Conservation (phyloP, 2,113 vertebrate species). For the Anguilla japonica region DNA sequence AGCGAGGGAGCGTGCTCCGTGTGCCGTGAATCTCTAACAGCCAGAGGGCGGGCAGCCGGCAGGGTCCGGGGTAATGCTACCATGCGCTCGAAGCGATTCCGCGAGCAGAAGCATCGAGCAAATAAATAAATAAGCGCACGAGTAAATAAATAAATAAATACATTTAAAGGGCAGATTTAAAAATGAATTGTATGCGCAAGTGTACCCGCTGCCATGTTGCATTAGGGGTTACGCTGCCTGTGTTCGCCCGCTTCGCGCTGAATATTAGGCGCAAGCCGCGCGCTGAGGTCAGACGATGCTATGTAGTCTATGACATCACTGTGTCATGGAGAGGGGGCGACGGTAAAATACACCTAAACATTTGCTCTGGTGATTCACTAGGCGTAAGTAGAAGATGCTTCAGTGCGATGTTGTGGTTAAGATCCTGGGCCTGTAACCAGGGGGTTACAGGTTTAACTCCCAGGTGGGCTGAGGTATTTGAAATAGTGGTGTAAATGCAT, state of each 20-base stretch:
- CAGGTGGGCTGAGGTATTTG: neutral
- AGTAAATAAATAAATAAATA: slow-evolving; percentile 37
- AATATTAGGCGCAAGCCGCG: slow-evolving; percentile 46
- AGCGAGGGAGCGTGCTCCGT: slow-evolving; percentile 81
- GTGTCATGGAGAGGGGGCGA: slow-evolving; percentile 47
- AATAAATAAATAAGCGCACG: too few species aligned
- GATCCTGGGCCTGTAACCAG: neutral
- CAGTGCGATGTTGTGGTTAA: neutral
- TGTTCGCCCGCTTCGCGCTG: slow-evolving; percentile 65
- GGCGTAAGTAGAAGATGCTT: slow-evolving; percentile 35
- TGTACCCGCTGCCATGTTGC: slow-evolving; percentile 72
- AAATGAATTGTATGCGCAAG: slow-evolving; percentile 76
- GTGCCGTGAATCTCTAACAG: slow-evolving; percentile 87
- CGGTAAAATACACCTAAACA: slow-evolving; percentile 19
- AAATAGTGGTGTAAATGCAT: neutral
- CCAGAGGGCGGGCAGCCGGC: slow-evolving; percentile 75
- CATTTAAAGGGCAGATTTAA: slow-evolving; percentile 80
- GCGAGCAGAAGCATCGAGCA: slow-evolving; percentile 50
- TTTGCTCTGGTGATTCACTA: slow-evolving; percentile 59
- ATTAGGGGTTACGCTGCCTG: slow-evolving; percentile 63
- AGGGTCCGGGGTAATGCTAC: slow-evolving; percentile 77
- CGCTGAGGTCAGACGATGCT: neutral
- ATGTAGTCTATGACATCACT: neutral
- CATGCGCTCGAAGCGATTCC: slow-evolving; percentile 72
- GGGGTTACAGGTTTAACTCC: neutral